Evolutionary conservation across 2,888 invertebrate species (phyloP).

Genomic region (Lobophora halterata): DNA sequence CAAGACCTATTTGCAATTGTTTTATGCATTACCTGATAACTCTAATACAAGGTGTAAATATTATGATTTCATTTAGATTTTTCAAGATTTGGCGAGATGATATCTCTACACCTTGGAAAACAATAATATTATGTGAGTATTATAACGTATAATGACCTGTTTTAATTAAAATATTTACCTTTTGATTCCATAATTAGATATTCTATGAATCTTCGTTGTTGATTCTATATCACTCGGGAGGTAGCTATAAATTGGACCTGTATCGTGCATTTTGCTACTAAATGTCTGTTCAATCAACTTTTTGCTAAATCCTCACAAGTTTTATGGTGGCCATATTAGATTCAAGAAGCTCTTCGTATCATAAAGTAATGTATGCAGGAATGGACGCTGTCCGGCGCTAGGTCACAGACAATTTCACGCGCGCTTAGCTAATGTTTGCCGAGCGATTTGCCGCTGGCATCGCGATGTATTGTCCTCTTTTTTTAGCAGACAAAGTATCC

Average conservation of each 20-base stretch:
- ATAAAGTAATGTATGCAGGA: slow-evolving; percentile 54
- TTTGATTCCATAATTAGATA: slow-evolving; percentile 17
- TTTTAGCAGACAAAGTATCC: slow-evolving; percentile 39
- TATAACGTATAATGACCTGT: too few relatives aligned
- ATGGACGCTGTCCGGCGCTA: slow-evolving; percentile 44
- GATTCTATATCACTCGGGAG: slow-evolving; percentile 29
- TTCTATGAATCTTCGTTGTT: slow-evolving; percentile 16
- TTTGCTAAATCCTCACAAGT: slow-evolving; percentile 34
- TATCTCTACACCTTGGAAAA: too few relatives aligned
- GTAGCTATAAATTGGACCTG: slow-evolving; percentile 29
- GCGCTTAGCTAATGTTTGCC: slow-evolving; percentile 72
- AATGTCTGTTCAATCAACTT: slow-evolving; percentile 31
- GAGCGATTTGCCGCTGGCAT: slow-evolving; percentile 64
- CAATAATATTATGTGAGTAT: too few relatives aligned
- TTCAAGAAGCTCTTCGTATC: slow-evolving; percentile 42
- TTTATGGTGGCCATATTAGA: slow-evolving; percentile 40
- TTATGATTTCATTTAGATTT: too few relatives aligned
- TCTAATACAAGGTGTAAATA: too few relatives aligned
- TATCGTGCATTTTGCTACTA: slow-evolving; percentile 30
- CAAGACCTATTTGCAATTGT: too few relatives aligned
- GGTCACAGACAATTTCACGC: slow-evolving; percentile 68
- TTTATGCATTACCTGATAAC: too few relatives aligned
- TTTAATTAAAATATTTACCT: slow-evolving; percentile 6
- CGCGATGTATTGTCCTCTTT: slow-evolving; percentile 45
- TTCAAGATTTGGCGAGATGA: too few relatives aligned